Evolutionary conservation across 1,140 invertebrate species (phyloP).

Genomic region (Yoshiicerus persimilis): DNA sequence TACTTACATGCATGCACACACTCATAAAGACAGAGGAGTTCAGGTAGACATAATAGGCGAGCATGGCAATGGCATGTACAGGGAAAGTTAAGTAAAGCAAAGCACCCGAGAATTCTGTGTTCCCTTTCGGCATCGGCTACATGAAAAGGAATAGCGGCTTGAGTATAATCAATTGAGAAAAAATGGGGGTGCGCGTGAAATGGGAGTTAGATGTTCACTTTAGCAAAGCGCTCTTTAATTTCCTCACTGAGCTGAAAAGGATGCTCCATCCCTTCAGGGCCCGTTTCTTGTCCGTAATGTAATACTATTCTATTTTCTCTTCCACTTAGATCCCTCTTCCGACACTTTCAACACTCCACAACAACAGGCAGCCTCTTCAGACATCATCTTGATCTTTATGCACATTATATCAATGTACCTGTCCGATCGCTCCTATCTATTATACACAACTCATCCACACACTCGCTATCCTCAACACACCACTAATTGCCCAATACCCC

Average conservation of each 20-base stretch:
- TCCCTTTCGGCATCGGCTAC: constrained; percentile 35
- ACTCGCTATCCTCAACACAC: neutral
- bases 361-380: constrained; percentile 17
- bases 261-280: constrained; percentile 35
- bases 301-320: constrained; percentile 9
- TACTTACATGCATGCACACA: neutral
- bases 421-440: neutral
- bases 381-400: constrained; percentile 17
- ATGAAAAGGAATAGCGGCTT: constrained; percentile 45
- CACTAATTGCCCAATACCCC: neutral
- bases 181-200: constrained; percentile 49
- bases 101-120: constrained; percentile 21
- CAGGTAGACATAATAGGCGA: constrained; percentile 8
- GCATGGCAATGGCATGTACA: neutral
- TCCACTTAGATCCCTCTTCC: constrained; percentile 16
- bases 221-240: constrained; percentile 49
- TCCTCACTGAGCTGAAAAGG: constrained; percentile 43
- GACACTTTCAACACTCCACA: constrained; percentile 26
- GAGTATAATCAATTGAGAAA: constrained; percentile 50
- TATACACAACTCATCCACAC: neutral
- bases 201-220: constrained; percentile 50
- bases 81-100: constrained; percentile 22
- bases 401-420: constrained; percentile 2
- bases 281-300: neutral
- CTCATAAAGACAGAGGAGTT: neutral